Base-by-base conservation (phyloP, 1,140 invertebrate species). In the Zaprionus gabonicus region DNA sequence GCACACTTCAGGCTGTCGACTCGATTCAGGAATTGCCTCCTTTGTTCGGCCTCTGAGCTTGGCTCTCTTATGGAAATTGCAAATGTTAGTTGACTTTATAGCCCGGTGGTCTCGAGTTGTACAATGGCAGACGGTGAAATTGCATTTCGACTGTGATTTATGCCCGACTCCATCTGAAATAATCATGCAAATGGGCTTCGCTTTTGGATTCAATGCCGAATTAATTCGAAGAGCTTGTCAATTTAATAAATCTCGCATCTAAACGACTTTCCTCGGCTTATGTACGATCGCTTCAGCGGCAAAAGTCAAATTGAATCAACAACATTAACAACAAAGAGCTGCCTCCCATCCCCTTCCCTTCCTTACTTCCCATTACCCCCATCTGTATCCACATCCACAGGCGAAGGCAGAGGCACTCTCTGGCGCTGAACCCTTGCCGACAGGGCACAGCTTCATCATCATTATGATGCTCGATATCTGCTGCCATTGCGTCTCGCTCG, bases 261-360 rank as follows among this genome's bases (percentile, higher is more conserved):
- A 60, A 81, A 74, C 71, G 78, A 76, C 80, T 84, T 78, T 76
- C 46, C 65, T 38, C 68, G 74, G 84, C 85, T 81, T 75, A 81
- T 84, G 67, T 78, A 41, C 38, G 59, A 58, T 46, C 65, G 68
- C 46, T 49, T 71, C 66, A 68, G 59, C 73, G 62, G 55, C 69
- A 83, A 80, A 88, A 88, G 81, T 84, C 81, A 90, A 88, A 88
- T 88, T 88, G 84, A 88, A 88, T 88, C 78, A 88, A 84, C 84
- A 90, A 90, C 74, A 81, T 88, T 87, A 73, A 68, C 84, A 87
- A 84, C 85, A 84, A 87, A 80, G 85, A 76, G 20, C 6, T 10
- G 12, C 38, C 23, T 34, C 23, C 0, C 12, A n/a, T 23, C 10
- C 6, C n/a, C 25, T 9, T 12, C 20, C 2, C 64, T 34, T 23